Evolutionary conservation across 2,888 invertebrate genomes (phyloP), one percentile per base, ranked within the genome.

Genomic region (Caenorhabditis sp.): DNA sequence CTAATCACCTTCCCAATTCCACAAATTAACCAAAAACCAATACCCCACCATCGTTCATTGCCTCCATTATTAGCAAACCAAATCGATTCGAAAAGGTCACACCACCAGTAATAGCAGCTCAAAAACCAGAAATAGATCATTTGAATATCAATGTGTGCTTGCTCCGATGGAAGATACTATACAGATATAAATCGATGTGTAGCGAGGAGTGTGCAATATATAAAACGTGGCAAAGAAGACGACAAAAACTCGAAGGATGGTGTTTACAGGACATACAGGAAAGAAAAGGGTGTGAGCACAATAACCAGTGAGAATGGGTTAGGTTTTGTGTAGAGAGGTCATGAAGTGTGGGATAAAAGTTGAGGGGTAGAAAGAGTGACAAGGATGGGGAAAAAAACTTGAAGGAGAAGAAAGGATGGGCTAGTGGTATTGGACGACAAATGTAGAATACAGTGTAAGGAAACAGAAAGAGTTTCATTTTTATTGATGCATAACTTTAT

Each of bases 211-310:
- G 19, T 47, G 19, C 19, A 19, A 19, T 4, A 47, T 7, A 47
- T 58, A 58, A 58, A 58, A 58, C 58, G 58, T 58, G 58, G 28
- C 56, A 56, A 54, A 26, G n/a, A n/a, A n/a, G n/a, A n/a, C n/a
- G n/a, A n/a, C n/a, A n/a, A 56, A 56, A 38, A 12, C 26, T 3
- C 1, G 12, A 26, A 56, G 59, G n/a, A 7, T 38, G 38, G 6
- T 26, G 56, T 56, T 56, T 56, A 19, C 14, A 56, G 26, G 26
- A 28, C 1, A 16, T n/a, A 54, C 22, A 10, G 24, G 22, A 22
- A 54, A 56, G 26, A 49, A 31, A 10, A 38, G 12, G 38, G n/a
- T 47, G n/a, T 47, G 56, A 24, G 26, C 16, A 56, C 26, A 56
- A 56, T 56, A 56, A 56, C 56, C 56, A n/a, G 12, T 56, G 56